Conservation (phyloP, 2,797 vertebrate genomes). For the Onychomys torridus region DNA sequence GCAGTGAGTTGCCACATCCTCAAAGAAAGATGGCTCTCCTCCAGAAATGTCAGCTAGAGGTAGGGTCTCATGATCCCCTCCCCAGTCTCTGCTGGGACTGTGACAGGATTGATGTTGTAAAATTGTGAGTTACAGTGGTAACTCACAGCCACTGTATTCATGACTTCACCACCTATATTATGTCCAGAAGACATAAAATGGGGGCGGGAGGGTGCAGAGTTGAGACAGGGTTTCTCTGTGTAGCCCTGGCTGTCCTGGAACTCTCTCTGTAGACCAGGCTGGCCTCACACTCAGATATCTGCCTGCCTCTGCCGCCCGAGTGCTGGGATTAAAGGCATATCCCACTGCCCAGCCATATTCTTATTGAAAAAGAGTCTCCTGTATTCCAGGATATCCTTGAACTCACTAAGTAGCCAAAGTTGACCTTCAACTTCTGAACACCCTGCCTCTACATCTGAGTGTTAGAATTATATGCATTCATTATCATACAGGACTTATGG, state of each 20-base stretch:
- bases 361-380: not conserved
- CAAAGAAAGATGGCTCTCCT: not conserved
- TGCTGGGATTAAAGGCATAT: too few relatives aligned
- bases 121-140: not conserved
- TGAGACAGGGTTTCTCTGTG: too few relatives aligned
- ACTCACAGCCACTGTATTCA: not conserved
- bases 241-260: too few relatives aligned
- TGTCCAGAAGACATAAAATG: not conserved
- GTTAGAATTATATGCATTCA: not conserved
- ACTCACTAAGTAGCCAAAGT: not conserved
- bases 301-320: too few relatives aligned
- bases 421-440: not conserved
- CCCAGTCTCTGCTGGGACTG: not conserved
- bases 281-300: too few relatives aligned
- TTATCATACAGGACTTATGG: not conserved
- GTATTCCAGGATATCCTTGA: not conserved
- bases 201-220: too few relatives aligned
- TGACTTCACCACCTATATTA: not conserved
- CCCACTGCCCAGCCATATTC: not conserved
- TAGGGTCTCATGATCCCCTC: not conserved
- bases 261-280: too few relatives aligned
- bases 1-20: not conserved
- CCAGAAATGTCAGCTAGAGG: not conserved
- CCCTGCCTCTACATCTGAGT: not conserved
- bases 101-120: not conserved